phyloP scores from a whole-genome alignment of 2,888 invertebrate species.

The Dione vanillae region DNA sequence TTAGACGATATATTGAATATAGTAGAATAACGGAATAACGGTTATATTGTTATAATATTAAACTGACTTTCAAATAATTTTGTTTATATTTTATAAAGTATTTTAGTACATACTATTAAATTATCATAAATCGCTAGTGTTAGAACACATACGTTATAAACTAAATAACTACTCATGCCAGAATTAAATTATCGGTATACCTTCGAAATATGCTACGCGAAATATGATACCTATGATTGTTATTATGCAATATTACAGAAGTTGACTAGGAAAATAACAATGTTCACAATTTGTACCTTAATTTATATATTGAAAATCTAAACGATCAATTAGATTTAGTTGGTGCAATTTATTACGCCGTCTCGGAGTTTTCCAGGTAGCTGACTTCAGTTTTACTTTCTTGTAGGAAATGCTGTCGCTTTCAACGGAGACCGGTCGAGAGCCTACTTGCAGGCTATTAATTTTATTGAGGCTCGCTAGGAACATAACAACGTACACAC shows the following conservation, averaged over 20 bases:
- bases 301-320: constrained; percentile 21
- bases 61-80: too few species aligned
- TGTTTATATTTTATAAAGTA: not conserved
- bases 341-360: constrained; percentile 41
- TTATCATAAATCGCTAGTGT: not conserved
- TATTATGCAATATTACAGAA: not conserved
- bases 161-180: too few species aligned
- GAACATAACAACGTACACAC: constrained; percentile 41
- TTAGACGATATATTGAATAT: constrained; percentile 56
- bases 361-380: constrained; percentile 65
- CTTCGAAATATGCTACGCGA: too few species aligned
- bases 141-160: not conserved
- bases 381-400: constrained; percentile 78
- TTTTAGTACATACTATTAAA: not conserved
- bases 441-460: constrained; percentile 58
- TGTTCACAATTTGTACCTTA: not conserved
- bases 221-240: not conserved
- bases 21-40: constrained; percentile 44
- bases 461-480: constrained; percentile 52
- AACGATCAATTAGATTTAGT: constrained; percentile 38
- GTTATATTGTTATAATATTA: not conserved
- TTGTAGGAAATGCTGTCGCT: constrained; percentile 83
- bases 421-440: constrained; percentile 80
- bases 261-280: not conserved
- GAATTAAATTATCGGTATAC: too few species aligned